These are phyloP conservation scores for Dasysyrphus albostriatus DNA, from an alignment of 2,888 invertebrate genomes.

Conservation along the genomic window DNA sequence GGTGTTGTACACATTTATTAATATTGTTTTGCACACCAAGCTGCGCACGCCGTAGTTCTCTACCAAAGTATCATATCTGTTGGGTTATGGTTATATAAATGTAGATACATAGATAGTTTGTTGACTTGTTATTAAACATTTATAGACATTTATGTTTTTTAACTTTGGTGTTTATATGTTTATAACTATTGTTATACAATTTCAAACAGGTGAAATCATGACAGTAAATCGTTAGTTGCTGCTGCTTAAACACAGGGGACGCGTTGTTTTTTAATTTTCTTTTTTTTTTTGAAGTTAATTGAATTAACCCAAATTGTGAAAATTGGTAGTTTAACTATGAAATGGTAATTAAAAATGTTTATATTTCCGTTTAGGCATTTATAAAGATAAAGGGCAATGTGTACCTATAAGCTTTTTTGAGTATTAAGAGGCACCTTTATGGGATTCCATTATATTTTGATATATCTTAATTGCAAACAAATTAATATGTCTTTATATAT, in stretches of 20 bases:
- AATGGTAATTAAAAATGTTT: conserved; percentile 33
- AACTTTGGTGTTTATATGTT: conserved; percentile 1
- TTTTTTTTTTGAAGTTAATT: conserved; percentile 50
- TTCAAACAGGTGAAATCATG: conserved; percentile 50
- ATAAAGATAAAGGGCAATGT: neutral
- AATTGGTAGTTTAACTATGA: conserved; percentile 51
- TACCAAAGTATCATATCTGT: neutral
- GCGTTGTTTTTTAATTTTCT: too few relatives aligned
- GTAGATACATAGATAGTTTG: conserved; percentile 22
- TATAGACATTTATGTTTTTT: conserved; percentile 56
- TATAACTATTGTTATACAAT: neutral
- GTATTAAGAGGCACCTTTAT: neutral
- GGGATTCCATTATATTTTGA: neutral
- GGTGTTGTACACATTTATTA: conserved; percentile 58
- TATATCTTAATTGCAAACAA: conserved; percentile 4
- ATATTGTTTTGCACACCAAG: conserved; percentile 51
- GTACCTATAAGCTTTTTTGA: neutral
- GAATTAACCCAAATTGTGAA: conserved; percentile 56
- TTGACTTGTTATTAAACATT: conserved; percentile 69
- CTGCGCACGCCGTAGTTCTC: neutral
- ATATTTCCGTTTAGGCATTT: conserved; percentile 34
- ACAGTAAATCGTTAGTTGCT: conserved; percentile 33
- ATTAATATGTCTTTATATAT: too few relatives aligned
- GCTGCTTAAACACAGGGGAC: neutral
- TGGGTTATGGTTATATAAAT: conserved; percentile 5